Conservation (phyloP, 2,888 invertebrate species). For the Danaus chrysippus region DNA sequence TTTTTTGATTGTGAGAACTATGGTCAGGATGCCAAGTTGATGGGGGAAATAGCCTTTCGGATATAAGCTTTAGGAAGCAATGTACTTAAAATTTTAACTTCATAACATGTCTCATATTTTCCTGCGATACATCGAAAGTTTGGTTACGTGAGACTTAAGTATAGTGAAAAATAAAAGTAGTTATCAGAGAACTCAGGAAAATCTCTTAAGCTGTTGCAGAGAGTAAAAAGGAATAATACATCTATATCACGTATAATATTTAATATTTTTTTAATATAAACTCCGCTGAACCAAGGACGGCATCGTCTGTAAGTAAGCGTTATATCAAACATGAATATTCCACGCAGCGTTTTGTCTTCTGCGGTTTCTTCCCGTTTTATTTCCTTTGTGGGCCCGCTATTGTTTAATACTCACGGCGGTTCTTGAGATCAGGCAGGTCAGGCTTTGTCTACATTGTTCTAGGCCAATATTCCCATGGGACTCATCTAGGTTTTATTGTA, state of each 20-base stretch:
- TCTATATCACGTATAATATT: no score
- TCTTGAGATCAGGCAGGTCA: slow-evolving; percentile 63
- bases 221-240: no score
- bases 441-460: slow-evolving; percentile 64
- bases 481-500: slow-evolving; percentile 29
- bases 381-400: slow-evolving; percentile 54
- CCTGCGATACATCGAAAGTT: no score
- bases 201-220: no score
- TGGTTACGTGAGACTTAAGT: no score
- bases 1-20: slow-evolving; percentile 76
- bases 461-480: slow-evolving; percentile 60
- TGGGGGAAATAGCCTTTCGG: slow-evolving; percentile 38
- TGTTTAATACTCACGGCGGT: slow-evolving; percentile 63
- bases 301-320: slow-evolving; percentile 20
- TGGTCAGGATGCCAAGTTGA: slow-evolving; percentile 50
- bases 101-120: no score
- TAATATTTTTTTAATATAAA: no score
- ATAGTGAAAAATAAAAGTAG: no score
- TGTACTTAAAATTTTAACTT: neutral
- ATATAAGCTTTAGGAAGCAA: slow-evolving; percentile 20
- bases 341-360: slow-evolving; percentile 40
- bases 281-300: no score
- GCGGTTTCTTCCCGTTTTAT: slow-evolving; percentile 51
- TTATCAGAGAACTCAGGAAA: no score
- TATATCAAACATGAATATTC: slow-evolving; percentile 34